A percentile compares a stretch with the other conserved stretches of the same genome.
These are phyloP conservation scores for Triops cancriformis DNA, from an alignment of 1,140 invertebrate genomes.

Conservation along the genomic window DNA sequence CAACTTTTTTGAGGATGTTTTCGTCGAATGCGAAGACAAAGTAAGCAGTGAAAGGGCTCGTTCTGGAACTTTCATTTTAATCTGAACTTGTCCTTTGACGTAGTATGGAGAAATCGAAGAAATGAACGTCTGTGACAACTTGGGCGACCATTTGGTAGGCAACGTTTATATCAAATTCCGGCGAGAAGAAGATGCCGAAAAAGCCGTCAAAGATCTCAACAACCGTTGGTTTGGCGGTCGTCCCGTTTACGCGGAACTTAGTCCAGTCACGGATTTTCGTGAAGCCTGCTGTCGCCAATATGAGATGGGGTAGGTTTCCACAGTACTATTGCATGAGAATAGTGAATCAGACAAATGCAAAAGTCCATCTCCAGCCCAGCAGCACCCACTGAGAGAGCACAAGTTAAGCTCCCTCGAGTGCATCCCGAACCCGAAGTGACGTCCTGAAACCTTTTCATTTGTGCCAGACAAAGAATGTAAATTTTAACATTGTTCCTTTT, in stretches of 20 bases:
- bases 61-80: constrained; percentile 10
- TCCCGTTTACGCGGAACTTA: constrained; percentile 96
- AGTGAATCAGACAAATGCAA: not conserved
- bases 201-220: constrained; percentile 90
- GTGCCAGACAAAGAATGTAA: not conserved
- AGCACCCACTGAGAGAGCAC: constrained; percentile 16
- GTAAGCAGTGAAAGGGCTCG: constrained; percentile 36
- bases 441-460: not conserved
- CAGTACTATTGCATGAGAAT: not conserved
- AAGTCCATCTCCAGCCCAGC: constrained; percentile 19
- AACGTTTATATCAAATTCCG: constrained; percentile 99
- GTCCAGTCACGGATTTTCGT: constrained; percentile 96
- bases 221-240: constrained; percentile 98
- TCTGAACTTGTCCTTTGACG: not conserved
- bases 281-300: constrained; percentile 99
- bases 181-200: constrained; percentile 96
- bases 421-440: constrained; percentile 19
- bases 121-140: constrained; percentile 99
- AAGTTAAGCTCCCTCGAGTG: constrained; percentile 17
- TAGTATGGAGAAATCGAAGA: constrained; percentile 98
- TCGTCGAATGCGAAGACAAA: constrained; percentile 95
- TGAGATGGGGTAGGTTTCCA: constrained; percentile 74
- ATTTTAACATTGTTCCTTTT: constrained; percentile 11
- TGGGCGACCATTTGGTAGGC: constrained; percentile 95
- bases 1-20: constrained; percentile 99